A percentile compares a stretch with the other conserved stretches of the same genome.
Conservation (phyloP, 2,888 invertebrate species). For the Chrysolina oricalcia region DNA sequence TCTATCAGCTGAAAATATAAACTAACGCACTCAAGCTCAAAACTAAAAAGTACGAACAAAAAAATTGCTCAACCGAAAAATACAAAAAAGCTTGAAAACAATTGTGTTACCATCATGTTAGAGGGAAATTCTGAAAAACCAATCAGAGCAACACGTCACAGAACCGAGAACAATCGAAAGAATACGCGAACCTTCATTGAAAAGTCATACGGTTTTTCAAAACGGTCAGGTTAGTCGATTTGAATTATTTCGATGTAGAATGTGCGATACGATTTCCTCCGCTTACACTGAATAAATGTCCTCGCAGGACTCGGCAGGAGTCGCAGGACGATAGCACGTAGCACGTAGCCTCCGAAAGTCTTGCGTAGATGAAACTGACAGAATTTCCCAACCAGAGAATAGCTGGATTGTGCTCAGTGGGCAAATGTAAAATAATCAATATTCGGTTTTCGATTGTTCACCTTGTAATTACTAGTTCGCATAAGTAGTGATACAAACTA, state of each 20-base stretch:
- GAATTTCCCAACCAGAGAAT: constrained; percentile 16
- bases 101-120: constrained; percentile 18
- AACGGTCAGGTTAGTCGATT: constrained; percentile 8
- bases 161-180: constrained; percentile 28
- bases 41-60: background rate
- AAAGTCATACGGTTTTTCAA: constrained; percentile 26
- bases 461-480: background rate
- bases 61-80: constrained; percentile 20
- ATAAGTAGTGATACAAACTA: too few relatives aligned
- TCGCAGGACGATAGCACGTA: too few relatives aligned
- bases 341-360: constrained; percentile 41
- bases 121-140: constrained; percentile 16
- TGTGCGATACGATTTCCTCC: constrained; percentile 36
- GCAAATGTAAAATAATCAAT: constrained; percentile 29
- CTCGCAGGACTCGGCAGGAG: constrained; percentile 32
- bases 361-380: constrained; percentile 47
- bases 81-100: constrained; percentile 15
- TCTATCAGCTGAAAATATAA: background rate
- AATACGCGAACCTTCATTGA: constrained; percentile 13
- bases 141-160: constrained; percentile 32
- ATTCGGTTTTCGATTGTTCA: constrained; percentile 7
- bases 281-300: constrained; percentile 47
- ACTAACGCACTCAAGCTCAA: background rate
- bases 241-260: constrained; percentile 22
- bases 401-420: constrained; percentile 2